Conservation (phyloP, 2,797 vertebrate species). For the Tragelaphus oryx region DNA sequence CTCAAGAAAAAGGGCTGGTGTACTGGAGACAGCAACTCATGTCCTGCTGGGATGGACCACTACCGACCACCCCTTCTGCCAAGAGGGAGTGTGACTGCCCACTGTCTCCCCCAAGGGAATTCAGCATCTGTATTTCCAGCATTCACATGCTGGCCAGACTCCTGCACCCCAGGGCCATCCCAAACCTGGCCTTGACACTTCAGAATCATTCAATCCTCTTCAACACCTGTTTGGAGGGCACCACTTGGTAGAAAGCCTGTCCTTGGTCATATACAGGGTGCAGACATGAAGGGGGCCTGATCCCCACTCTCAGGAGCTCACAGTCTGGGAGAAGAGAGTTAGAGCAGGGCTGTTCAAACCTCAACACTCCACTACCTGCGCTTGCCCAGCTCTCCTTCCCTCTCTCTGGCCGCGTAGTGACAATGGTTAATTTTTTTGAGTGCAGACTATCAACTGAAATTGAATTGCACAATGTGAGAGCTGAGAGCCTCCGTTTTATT, state of each 20-base stretch:
- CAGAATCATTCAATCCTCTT: background rate
- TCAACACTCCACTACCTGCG: background rate
- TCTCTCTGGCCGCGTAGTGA: background rate
- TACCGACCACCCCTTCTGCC: accelerated
- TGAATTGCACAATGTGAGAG: background rate
- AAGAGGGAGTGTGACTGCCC: background rate
- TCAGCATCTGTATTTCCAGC: background rate
- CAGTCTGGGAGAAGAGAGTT: background rate
- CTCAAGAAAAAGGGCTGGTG: background rate
- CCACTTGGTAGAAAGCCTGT: background rate
- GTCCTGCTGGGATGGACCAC: background rate
- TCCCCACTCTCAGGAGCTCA: background rate
- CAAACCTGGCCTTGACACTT: background rate
- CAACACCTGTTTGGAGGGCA: too few species aligned
- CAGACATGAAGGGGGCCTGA: background rate
- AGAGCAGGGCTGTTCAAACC: background rate
- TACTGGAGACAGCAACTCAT: background rate
- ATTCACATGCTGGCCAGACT: background rate
- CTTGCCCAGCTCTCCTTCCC: background rate
- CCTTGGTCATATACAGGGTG: background rate
- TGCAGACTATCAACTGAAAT: background rate
- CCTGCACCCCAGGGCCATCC: too few species aligned
- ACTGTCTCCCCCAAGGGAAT: background rate
- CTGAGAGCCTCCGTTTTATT: background rate
- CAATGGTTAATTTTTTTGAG: background rate